Evolutionary conservation across 2,888 invertebrate genomes (phyloP).

Genomic region (Ornithoptera alexandrae): DNA sequence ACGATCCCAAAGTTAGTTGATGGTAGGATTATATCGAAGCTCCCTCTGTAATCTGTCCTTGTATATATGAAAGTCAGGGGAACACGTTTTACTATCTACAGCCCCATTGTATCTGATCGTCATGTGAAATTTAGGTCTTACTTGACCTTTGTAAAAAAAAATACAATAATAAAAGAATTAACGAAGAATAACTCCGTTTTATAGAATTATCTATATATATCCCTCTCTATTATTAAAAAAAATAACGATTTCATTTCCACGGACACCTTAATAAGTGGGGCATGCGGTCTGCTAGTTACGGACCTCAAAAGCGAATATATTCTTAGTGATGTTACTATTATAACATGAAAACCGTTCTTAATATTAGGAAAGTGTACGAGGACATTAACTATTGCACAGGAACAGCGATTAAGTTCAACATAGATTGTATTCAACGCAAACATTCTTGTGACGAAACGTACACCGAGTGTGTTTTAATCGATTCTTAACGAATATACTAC

Average conservation of each 20-base stretch:
- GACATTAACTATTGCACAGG: slow-evolving; percentile 15
- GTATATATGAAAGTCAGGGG: no score
- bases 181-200: no score
- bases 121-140: no score
- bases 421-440: slow-evolving; percentile 12
- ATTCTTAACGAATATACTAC: slow-evolving; percentile 5
- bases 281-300: neutral
- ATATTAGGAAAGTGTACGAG: neutral
- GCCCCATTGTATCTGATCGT: no score
- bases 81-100: no score
- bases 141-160: no score
- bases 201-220: no score
- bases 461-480: slow-evolving; percentile 10
- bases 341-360: neutral
- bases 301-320: neutral
- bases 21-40: no score
- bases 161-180: no score
- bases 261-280: neutral
- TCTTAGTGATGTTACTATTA: neutral
- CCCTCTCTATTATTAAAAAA: neutral
- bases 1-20: no score
- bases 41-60: no score
- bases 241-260: neutral
- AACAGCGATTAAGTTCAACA: slow-evolving; percentile 13
- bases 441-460: slow-evolving; percentile 14